phyloP scores from a whole-genome alignment of 2,113 vertebrate genomes.

The Cygnus atratus region DNA sequence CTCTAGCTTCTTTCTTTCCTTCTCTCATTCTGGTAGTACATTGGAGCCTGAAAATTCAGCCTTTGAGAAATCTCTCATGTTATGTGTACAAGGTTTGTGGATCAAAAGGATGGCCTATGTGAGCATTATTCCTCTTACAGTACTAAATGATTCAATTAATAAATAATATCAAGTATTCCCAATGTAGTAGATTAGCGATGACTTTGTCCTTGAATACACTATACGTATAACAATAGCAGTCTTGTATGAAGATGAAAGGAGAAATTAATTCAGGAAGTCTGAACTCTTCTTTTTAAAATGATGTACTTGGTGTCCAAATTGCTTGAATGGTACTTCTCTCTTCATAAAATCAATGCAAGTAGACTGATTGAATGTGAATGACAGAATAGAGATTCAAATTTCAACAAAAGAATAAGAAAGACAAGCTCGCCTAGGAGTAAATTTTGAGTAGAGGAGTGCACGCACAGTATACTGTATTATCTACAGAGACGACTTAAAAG shows the following conservation, averaged over 20 bases:
- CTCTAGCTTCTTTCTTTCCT: constrained; percentile 3
- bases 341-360: neutral
- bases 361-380: neutral
- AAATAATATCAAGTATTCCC: neutral
- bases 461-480: neutral
- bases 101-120: neutral
- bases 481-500: neutral
- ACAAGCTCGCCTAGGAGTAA: neutral
- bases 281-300: neutral
- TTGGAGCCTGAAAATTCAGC: neutral
- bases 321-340: neutral
- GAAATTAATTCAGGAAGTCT: neutral
- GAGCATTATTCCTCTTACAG: neutral
- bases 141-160: neutral
- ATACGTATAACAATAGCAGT: neutral
- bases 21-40: neutral
- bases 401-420: neutral
- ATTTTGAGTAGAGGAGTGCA: neutral
- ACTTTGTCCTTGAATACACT: neutral
- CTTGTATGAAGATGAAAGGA: neutral
- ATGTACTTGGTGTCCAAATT: neutral
- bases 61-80: neutral
- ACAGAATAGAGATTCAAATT: neutral
- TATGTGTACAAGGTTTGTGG: neutral
- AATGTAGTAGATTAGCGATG: neutral